Conservation (phyloP, 2,797 vertebrate species). For the Tragelaphus oryx region DNA sequence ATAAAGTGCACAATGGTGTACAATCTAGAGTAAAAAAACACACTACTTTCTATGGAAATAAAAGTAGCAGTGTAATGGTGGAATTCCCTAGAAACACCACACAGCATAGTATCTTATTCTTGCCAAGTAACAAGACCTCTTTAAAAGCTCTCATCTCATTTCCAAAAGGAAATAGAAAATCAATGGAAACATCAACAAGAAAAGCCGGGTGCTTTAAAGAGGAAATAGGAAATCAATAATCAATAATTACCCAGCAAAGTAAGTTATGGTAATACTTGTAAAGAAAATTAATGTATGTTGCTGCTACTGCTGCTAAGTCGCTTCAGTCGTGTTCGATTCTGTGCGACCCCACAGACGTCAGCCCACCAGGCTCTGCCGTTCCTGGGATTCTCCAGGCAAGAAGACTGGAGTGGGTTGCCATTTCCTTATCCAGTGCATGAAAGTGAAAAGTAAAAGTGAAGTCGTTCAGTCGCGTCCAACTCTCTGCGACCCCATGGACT, state of each 20-base stretch:
- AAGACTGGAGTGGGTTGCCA: no score
- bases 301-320: no score
- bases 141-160: constrained; percentile 61
- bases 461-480: no score
- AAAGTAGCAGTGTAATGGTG: not conserved
- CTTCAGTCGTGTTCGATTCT: no score
- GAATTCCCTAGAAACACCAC: constrained; percentile 41
- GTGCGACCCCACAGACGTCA: no score
- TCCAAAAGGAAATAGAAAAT: constrained; percentile 76
- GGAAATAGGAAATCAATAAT: constrained; percentile 72
- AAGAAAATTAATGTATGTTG: constrained; percentile 52
- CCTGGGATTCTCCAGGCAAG: no score
- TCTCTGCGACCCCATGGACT: no score
- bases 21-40: not conserved
- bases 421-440: no score
- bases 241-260: constrained; percentile 55
- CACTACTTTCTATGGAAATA: not conserved
- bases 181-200: constrained; percentile 69
- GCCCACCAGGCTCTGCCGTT: no score
- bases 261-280: constrained; percentile 55
- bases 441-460: no score
- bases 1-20: not conserved
- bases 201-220: constrained; percentile 68
- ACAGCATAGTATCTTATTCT: constrained; percentile 46
- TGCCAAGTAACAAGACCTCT: constrained; percentile 33